phyloP scores from a whole-genome alignment of 2,113 vertebrate genomes.

The Pomatorhinus ruficollis region DNA sequence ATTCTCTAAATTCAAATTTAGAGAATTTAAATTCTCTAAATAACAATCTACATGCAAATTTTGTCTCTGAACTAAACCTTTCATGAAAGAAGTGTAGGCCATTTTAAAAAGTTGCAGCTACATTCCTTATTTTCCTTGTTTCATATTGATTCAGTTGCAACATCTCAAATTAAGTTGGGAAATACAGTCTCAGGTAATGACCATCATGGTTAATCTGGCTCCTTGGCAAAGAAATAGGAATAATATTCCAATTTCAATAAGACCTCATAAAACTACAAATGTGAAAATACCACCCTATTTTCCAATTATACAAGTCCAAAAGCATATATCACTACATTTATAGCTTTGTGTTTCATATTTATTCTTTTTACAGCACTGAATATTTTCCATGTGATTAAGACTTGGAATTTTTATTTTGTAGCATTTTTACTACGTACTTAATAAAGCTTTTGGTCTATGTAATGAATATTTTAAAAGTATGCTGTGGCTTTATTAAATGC shows the following conservation, averaged over 20 bases:
- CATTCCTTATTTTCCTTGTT: neutral
- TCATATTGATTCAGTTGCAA: neutral
- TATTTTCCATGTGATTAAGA: conserved; percentile 21
- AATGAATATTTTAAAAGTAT: neutral
- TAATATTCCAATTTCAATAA: neutral
- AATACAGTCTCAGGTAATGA: neutral
- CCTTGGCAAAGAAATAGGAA: neutral
- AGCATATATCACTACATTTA: neutral
- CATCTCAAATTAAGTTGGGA: neutral
- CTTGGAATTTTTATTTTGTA: neutral
- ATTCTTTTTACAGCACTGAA: neutral
- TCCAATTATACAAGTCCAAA: neutral
- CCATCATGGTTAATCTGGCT: neutral
- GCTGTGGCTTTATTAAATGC: neutral
- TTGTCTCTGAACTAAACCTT: neutral
- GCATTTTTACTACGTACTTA: neutral
- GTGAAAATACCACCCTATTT: neutral
- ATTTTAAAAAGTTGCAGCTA: neutral
- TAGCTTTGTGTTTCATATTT: neutral
- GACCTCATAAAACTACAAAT: neutral
- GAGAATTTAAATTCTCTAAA: neutral
- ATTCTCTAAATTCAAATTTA: neutral
- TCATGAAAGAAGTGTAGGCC: neutral
- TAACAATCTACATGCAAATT: neutral
- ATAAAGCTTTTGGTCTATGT: neutral